Percentiles rank a stretch among this genome's conserved stretches.
These are phyloP conservation scores for Eurystomus gularis DNA, from an alignment of 2,113 vertebrate species.

Conservation along the genomic window DNA sequence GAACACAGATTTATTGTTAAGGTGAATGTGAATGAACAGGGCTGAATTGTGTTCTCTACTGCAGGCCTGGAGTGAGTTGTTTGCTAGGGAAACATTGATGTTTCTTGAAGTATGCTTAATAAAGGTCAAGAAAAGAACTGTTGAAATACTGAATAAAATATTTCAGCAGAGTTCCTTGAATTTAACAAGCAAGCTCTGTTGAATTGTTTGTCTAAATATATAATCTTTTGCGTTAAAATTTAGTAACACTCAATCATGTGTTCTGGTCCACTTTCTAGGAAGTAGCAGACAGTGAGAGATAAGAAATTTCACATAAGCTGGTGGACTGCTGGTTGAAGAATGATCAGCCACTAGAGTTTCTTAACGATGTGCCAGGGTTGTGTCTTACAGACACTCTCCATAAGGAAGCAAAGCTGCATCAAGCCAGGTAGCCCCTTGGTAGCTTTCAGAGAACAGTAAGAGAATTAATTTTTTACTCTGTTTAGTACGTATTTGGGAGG, in stretches of 20 bases:
- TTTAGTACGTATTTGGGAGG: not conserved
- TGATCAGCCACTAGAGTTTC: not conserved
- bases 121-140: not conserved
- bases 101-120: not conserved
- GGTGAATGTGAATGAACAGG: not conserved
- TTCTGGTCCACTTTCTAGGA: not conserved
- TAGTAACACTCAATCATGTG: not conserved
- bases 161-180: not conserved
- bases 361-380: not conserved
- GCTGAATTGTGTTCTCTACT: not conserved
- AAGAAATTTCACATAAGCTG: not conserved
- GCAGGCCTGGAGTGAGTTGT: not conserved
- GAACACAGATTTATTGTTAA: not conserved
- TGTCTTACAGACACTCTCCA: not conserved
- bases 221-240: not conserved
- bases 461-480: not conserved
- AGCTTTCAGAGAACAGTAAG: not conserved
- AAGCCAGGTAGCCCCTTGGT: not conserved
- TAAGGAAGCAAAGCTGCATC: not conserved
- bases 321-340: not conserved
- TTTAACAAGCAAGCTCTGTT: not conserved
- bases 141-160: not conserved
- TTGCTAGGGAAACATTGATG: not conserved
- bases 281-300: not conserved
- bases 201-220: not conserved